A percentile compares a stretch with the other conserved stretches of the same genome.
phyloP scores from a whole-genome alignment of 2,888 invertebrate genomes.

The Mechanitis messenoides region DNA sequence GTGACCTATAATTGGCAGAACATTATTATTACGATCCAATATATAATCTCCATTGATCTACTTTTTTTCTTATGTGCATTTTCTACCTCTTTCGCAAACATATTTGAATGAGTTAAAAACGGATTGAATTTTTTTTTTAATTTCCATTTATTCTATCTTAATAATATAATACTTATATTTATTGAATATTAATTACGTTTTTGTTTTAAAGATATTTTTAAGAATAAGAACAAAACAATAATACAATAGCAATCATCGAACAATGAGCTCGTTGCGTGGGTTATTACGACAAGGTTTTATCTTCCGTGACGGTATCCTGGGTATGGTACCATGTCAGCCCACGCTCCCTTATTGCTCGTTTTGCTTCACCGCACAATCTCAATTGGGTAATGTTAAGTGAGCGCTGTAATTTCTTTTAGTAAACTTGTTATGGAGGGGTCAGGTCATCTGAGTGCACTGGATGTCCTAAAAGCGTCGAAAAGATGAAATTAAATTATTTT shows the following conservation, averaged over 20 bases:
- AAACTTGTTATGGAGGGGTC: too few species aligned
- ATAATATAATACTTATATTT: too few species aligned
- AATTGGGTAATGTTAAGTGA: too few species aligned
- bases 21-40: too few species aligned
- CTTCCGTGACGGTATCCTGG: constrained; percentile 35
- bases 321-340: constrained; percentile 43
- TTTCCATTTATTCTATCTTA: too few species aligned
- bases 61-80: not conserved
- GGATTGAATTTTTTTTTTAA: too few species aligned
- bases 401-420: too few species aligned
- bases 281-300: constrained; percentile 42
- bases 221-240: constrained; percentile 19
- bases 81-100: not conserved
- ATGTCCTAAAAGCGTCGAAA: too few species aligned
- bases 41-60: too few species aligned
- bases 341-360: constrained; percentile 58
- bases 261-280: constrained; percentile 64
- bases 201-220: constrained; percentile 4
- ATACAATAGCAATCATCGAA: constrained; percentile 33
- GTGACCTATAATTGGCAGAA: too few species aligned
- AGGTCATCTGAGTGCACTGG: too few species aligned
- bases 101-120: not conserved
- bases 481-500: too few species aligned
- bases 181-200: constrained; percentile 2
- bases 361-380: constrained; percentile 17